Evolutionary conservation across 2,797 vertebrate genomes (phyloP), one percentile per base, ranked within the genome.

Genomic region (Schizopygopsis malacanthus): DNA sequence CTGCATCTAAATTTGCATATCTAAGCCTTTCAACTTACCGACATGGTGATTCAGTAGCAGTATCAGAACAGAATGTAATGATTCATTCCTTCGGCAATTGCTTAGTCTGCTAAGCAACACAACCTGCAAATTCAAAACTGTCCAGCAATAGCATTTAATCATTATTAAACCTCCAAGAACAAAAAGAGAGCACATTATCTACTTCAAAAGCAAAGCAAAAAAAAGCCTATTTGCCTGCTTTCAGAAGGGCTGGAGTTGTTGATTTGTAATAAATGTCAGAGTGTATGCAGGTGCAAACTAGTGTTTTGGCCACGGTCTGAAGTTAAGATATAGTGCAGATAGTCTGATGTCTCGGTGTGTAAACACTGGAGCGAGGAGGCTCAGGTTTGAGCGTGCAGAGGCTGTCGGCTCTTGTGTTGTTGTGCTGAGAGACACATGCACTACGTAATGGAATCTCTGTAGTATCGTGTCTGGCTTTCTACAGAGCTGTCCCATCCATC

Each of bases 401-500:
- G 79, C 79, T 86, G 70, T 39, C 89, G 81, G 88, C 85, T 90
- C 88, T 89, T 89, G 89, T 90, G 88, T 90, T 92, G 92, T 92
- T 92, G 92, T 87, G 81, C 92, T 92, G 90, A 93, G 90, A 91
- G 89, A 86, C 89, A 88, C 84, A 86, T 76, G 76, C 86, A 88
- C 91, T 90, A 95, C 94, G 95, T 95, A 95, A 96, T 95, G 95
- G 95, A 96, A 96, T 94, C 93, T 95, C 92, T 93, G 91, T 82
- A 89, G 91, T 94, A 92, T 93, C 89, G 87, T 94, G 94, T 94
- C 94, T 95, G 94, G 93, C 91, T 93, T 92, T 92, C 89, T 91
- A 91, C 87, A 76, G 88, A 91, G 91, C 91, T 87, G 93, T 93
- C 94, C 94, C 92, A 94, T 95, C 93, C 93, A 93, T 90, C 11